These are phyloP conservation scores for Apamea epomidion DNA, from an alignment of 2,888 invertebrate genomes.

Conservation along the genomic window DNA sequence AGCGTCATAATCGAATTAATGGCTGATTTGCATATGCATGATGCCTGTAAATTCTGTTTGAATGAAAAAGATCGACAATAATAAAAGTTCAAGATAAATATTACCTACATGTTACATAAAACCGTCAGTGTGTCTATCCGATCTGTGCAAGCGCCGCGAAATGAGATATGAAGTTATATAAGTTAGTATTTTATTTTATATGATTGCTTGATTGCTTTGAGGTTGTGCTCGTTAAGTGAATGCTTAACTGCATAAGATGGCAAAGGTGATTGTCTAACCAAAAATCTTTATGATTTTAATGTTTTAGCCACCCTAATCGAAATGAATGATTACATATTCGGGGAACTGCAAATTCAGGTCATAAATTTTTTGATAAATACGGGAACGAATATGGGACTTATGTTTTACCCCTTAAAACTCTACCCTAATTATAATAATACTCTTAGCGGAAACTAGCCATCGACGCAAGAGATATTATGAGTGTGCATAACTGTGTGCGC, in stretches of 20 bases:
- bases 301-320: not conserved
- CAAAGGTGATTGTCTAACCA: too few species aligned
- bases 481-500: not conserved
- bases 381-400: not conserved
- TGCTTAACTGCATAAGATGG: slow-evolving; percentile 16
- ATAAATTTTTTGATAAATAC: not conserved
- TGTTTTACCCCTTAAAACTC: not conserved
- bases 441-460: not conserved
- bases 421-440: not conserved
- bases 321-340: not conserved
- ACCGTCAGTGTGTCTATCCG: slow-evolving; percentile 1
- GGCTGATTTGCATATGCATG: not conserved
- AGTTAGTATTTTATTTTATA: slow-evolving; percentile 23
- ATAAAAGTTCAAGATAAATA: not conserved
- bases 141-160: slow-evolving; percentile 28
- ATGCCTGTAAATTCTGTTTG: too few species aligned
- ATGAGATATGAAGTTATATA: slow-evolving; percentile 30
- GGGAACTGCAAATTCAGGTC: not conserved
- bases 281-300: not conserved
- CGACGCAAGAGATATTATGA: not conserved
- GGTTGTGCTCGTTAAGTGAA: slow-evolving; percentile 16
- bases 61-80: slow-evolving; percentile 7
- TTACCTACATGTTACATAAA: slow-evolving; percentile 36
- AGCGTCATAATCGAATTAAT: not conserved
- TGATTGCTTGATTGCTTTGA: slow-evolving; percentile 17